phyloP scores from a whole-genome alignment of 1,140 invertebrate species.

The Arctopsyche grandis region DNA sequence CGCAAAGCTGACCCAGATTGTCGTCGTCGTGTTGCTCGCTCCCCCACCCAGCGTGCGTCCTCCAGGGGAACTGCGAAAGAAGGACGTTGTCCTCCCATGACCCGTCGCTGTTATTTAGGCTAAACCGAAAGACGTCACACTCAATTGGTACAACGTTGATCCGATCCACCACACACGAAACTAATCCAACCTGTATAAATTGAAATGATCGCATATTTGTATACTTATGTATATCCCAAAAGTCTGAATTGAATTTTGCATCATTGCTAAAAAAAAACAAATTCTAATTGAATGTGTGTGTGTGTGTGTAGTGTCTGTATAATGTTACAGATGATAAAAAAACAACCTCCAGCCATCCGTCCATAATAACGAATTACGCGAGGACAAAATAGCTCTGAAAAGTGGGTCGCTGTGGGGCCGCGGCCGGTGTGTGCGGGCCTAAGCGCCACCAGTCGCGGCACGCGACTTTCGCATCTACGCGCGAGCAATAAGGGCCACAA shows the following conservation, averaged over 20 bases:
- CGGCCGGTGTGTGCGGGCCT: constrained; percentile 33
- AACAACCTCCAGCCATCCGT: constrained; percentile 47
- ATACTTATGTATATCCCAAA: no score
- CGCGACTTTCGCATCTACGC: constrained; percentile 1
- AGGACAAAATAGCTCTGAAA: constrained; percentile 55
- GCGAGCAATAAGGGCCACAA: constrained; percentile 16
- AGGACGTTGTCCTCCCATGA: constrained; percentile 33
- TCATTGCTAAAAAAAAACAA: no score
- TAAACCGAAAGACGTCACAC: constrained; percentile 27
- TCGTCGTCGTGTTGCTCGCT: neutral
- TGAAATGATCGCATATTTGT: no score
- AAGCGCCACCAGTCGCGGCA: constrained; percentile 34
- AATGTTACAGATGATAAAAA: constrained; percentile 19
- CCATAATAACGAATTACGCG: constrained; percentile 54
- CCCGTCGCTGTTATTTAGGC: constrained; percentile 20
- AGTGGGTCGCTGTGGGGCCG: constrained; percentile 54
- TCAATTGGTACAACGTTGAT: constrained; percentile 7
- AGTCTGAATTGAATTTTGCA: no score
- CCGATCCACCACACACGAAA: no score
- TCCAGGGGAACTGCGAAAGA: constrained; percentile 11
- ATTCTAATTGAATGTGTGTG: neutral
- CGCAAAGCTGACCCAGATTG: constrained; percentile 46
- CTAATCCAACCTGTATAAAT: no score
- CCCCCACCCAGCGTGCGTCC: constrained; percentile 31
- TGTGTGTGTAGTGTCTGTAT: neutral